Base-by-base conservation (phyloP, 2,888 invertebrate species). In the Ormyrus pomaceus region DNA sequence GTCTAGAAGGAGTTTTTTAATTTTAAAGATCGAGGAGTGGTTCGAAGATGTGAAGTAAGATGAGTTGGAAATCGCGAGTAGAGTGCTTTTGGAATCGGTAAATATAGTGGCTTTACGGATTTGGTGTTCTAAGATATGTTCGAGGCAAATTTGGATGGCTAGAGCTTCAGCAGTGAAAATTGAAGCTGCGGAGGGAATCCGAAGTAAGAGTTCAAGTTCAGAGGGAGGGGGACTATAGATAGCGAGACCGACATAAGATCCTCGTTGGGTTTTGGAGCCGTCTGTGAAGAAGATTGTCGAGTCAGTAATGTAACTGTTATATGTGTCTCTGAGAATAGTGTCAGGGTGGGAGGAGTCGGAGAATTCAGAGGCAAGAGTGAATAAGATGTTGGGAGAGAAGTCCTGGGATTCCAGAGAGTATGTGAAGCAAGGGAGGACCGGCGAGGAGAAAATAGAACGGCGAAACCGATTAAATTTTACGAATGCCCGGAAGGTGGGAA, bases 121-220 rank as follows among this genome's bases (percentile, higher is more conserved):
- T 5, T 46, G 10, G 45, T 10, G 9, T 9, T 58, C 51, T 19
- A 8, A 0, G n/a, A 79, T 79, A 1, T 13, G 9, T 46, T 64
- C 13, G 8, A 74, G 48, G 7, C 69, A 11, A 7, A 58, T 46
- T 1, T 74, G 74, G 3, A 79, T 79, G 2, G 74, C 79, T 3
- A 75, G 70, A 0, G 69, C 62, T 58, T 79, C 74, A 0, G 74
- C 74, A 10, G 69, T 56, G 13, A 74, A 81, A 5, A 69, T 74
- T 2, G 70, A 74, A 0, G 74, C 69, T 4, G 59, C 19, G 0
- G 73, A 62, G 0, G 68, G 51, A 11, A 70, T 59, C 8, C 55
- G 48, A 2, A 11, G 1, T 1, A 2, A 50, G 1, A 50, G 11
- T 48, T 50, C n/a, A 0, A 10, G 11, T 5, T 72, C 34, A 11